These are phyloP conservation scores for Netelia fuscicornis DNA, from an alignment of 2,888 invertebrate species.

Conservation along the genomic window DNA sequence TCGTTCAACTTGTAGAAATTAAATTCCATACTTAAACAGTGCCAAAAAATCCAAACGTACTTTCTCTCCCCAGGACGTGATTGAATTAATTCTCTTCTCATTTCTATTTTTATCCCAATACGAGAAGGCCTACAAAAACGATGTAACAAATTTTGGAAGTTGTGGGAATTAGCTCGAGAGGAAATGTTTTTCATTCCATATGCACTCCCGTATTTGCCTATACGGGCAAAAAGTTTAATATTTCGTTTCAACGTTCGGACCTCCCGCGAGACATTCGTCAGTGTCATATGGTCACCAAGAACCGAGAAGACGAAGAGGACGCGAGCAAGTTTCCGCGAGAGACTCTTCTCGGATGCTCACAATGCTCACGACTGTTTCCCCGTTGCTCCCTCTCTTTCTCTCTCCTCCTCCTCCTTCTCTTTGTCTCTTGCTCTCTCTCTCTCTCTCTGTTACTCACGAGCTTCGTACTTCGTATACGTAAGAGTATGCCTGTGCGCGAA, in stretches of 20 bases:
- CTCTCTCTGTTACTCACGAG: background rate
- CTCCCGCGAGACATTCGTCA: constrained; percentile 59
- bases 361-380: constrained; percentile 62
- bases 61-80: no score
- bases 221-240: constrained; percentile 51
- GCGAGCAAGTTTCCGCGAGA: constrained; percentile 73
- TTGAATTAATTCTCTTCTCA: background rate
- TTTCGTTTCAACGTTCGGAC: constrained; percentile 40
- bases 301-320: constrained; percentile 59
- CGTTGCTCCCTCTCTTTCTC: constrained; percentile 49
- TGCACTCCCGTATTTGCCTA: constrained; percentile 28
- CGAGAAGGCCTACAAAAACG: background rate
- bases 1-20: no score
- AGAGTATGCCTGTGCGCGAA: constrained; percentile 63
- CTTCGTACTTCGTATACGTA: constrained; percentile 38
- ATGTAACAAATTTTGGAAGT: background rate
- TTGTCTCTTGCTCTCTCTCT: constrained; percentile 4
- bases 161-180: background rate
- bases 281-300: constrained; percentile 51
- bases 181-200: constrained; percentile 37
- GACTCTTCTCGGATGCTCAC: constrained; percentile 73
- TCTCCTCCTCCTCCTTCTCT: constrained; percentile 8
- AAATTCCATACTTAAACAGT: background rate
- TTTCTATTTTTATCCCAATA: background rate
- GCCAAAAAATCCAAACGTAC: no score